phyloP scores from a whole-genome alignment of 2,888 invertebrate genomes.

The Trichopoda pennipes region DNA sequence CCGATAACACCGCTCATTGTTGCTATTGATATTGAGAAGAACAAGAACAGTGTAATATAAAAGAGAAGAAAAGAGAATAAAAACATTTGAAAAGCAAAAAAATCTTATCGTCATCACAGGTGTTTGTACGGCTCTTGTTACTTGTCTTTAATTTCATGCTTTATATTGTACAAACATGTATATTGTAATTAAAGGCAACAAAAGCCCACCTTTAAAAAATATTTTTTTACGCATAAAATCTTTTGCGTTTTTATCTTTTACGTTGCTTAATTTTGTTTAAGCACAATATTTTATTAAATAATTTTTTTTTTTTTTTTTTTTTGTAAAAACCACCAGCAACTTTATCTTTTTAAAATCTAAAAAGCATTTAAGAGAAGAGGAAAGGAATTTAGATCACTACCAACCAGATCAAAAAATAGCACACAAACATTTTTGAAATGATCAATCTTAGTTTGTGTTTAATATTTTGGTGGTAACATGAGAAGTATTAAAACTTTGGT shows the following conservation, averaged over 20 bases:
- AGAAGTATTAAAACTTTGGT: slow-evolving; percentile 46
- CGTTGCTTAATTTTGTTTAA: slow-evolving; percentile 46
- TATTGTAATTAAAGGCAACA: slow-evolving; percentile 68
- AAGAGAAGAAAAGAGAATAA: not conserved
- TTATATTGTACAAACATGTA: slow-evolving; percentile 67
- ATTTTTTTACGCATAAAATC: slow-evolving; percentile 49
- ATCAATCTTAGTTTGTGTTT: slow-evolving; percentile 63
- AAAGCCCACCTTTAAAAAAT: slow-evolving; percentile 66
- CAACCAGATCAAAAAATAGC: slow-evolving; percentile 58
- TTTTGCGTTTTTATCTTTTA: slow-evolving; percentile 41
- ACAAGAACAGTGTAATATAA: not conserved
- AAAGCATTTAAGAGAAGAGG: slow-evolving; percentile 63
- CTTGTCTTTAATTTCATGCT: slow-evolving; percentile 69
- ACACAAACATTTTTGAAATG: slow-evolving; percentile 56
- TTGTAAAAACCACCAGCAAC: slow-evolving; percentile 49
- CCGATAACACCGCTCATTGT: slow-evolving; percentile 39
- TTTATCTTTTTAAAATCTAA: slow-evolving; percentile 65
- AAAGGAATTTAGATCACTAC: slow-evolving; percentile 59
- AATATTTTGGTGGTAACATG: slow-evolving; percentile 58
- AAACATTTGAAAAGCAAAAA: slow-evolving; percentile 42
- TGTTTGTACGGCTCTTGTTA: slow-evolving; percentile 68
- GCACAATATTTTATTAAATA: slow-evolving; percentile 47
- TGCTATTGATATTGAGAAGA: slow-evolving; percentile 16
- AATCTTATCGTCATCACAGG: slow-evolving; percentile 68
- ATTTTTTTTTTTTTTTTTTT: slow-evolving; percentile 18